phyloP scores from a whole-genome alignment of 2,888 invertebrate species.

The Copidosoma aretas region DNA sequence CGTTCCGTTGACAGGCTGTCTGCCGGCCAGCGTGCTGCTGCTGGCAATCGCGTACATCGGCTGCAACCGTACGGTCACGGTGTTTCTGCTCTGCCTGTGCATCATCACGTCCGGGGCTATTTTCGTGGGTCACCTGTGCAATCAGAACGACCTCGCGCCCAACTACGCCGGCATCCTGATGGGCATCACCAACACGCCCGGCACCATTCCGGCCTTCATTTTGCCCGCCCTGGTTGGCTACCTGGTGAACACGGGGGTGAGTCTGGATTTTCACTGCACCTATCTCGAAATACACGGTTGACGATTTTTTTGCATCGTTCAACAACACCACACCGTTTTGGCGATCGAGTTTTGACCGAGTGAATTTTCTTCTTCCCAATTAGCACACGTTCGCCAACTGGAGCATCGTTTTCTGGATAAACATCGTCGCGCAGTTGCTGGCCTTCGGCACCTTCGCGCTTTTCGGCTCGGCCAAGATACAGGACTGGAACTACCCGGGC shows the following conservation, averaged over 20 bases:
- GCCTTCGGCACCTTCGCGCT: conserved; percentile 50
- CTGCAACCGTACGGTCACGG: conserved; percentile 48
- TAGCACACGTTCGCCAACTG: conserved; percentile 57
- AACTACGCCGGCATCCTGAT: conserved; percentile 60
- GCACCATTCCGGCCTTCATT: conserved; percentile 57
- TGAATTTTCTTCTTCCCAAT: background rate
- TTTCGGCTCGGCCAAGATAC: conserved; percentile 57
- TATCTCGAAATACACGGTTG: background rate
- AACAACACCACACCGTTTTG: too few species aligned
- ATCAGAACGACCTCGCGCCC: conserved; percentile 59
- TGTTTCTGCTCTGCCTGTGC: conserved; percentile 50
- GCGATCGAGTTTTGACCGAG: background rate
- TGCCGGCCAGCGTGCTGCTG: conserved; percentile 53
- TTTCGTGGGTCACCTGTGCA: conserved; percentile 57
- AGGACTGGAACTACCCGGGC: conserved; percentile 55
- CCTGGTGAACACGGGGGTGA: conserved; percentile 53
- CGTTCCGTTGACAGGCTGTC: conserved; percentile 46
- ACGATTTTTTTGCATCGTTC: background rate
- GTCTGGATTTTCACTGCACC: too few species aligned
- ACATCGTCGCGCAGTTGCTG: conserved; percentile 47
- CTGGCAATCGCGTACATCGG: conserved; percentile 54
- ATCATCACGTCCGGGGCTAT: conserved; percentile 55
- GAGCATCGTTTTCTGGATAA: conserved; percentile 55
- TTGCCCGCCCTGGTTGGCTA: conserved; percentile 55
- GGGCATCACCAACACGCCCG: conserved; percentile 61